These are phyloP conservation scores for Drosophila eohydei DNA, from an alignment of 2,888 invertebrate species.

Conservation along the genomic window DNA sequence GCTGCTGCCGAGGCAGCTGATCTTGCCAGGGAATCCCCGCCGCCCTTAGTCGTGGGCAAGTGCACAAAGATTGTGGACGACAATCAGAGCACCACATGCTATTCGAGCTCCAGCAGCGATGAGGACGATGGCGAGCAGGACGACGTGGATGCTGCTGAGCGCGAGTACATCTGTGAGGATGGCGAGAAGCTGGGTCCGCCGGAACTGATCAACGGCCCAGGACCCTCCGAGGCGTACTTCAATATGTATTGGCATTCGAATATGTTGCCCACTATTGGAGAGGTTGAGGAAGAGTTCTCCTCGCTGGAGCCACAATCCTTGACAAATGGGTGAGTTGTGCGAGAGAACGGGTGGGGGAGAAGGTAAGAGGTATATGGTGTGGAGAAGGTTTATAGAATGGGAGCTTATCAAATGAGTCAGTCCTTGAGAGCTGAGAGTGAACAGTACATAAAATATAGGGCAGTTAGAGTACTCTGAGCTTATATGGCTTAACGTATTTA, in stretches of 20 bases:
- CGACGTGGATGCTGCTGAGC: constrained; percentile 73
- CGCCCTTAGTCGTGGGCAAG: constrained; percentile 81
- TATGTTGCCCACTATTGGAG: constrained; percentile 85
- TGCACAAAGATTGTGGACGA: constrained; percentile 82
- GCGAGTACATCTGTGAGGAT: constrained; percentile 84
- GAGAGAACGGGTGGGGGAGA: background rate
- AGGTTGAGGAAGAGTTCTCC: constrained; percentile 85
- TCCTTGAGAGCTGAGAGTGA: background rate
- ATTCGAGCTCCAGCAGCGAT: constrained; percentile 82
- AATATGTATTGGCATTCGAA: constrained; percentile 85
- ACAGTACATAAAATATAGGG: background rate
- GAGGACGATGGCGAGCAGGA: constrained; percentile 71
- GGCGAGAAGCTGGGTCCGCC: constrained; percentile 85
- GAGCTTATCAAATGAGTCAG: too few species aligned
- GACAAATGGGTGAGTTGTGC: constrained; percentile 82
- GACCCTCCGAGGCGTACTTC: constrained; percentile 85
- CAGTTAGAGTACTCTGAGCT: too few species aligned
- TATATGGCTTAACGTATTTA: too few species aligned
- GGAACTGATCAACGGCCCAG: constrained; percentile 84
- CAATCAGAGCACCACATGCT: constrained; percentile 70
- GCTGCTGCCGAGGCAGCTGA: constrained; percentile 59
- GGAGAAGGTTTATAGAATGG: background rate
- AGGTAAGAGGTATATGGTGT: background rate
- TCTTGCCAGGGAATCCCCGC: constrained; percentile 61
- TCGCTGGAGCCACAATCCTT: constrained; percentile 83